A percentile compares a stretch with the other conserved stretches of the same genome.
These are phyloP conservation scores for Scytalopus superciliaris DNA, from an alignment of 2,113 vertebrate species.

Conservation along the genomic window DNA sequence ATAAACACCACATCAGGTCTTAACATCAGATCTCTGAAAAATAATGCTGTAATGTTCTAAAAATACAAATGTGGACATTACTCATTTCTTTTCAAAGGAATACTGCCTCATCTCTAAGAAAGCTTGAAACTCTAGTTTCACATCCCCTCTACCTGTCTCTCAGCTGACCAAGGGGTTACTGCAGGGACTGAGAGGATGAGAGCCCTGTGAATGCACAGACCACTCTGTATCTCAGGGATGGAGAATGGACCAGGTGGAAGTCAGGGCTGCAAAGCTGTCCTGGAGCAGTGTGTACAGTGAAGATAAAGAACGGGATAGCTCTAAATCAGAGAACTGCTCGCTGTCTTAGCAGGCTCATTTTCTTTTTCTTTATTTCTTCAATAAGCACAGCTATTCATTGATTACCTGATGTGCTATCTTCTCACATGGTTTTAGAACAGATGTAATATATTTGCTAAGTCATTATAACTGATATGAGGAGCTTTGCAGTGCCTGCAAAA, in stretches of 20 bases:
- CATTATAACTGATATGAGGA: background rate
- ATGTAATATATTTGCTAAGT: background rate
- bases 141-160: background rate
- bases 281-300: rapidly evolving
- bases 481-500: background rate
- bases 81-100: background rate
- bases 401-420: background rate
- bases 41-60: background rate
- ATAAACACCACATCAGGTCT: background rate
- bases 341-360: background rate
- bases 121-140: background rate
- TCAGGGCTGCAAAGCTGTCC: background rate
- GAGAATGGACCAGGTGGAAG: rapidly evolving
- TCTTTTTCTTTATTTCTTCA: background rate
- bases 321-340: background rate
- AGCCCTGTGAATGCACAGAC: background rate
- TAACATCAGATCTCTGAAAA: background rate
- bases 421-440: background rate
- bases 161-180: background rate
- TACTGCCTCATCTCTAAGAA: background rate
- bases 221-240: rapidly evolving
- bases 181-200: background rate
- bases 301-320: background rate
- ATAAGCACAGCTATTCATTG: background rate
- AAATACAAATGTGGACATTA: background rate